phyloP scores from a whole-genome alignment of 2,888 invertebrate genomes.

The Lithodes maja region DNA sequence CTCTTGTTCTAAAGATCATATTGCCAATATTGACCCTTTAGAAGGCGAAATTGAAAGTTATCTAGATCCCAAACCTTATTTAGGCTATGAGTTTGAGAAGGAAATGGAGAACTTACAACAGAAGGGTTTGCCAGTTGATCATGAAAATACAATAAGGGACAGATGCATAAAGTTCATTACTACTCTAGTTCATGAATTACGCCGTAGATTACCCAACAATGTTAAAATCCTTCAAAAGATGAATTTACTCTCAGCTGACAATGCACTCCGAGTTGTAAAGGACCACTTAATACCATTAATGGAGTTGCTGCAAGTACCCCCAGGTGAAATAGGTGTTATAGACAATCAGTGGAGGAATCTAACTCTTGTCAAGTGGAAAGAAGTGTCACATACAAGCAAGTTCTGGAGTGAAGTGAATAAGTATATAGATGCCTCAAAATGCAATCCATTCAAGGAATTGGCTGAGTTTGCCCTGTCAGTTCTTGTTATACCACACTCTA shows the following conservation, averaged over 20 bases:
- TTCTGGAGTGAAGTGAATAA: conserved; percentile 34
- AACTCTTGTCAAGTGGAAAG: conserved; percentile 1
- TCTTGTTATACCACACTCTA: conserved; percentile 29
- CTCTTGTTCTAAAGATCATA: conserved; percentile 22
- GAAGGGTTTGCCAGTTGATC: conserved; percentile 9
- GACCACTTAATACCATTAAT: background rate
- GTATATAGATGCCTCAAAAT: background rate
- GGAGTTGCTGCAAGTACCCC: background rate
- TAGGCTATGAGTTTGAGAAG: conserved; percentile 37
- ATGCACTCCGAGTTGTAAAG: conserved; percentile 1
- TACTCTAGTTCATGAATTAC: conserved; percentile 8
- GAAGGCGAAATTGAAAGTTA: conserved; percentile 21
- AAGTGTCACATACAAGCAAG: background rate
- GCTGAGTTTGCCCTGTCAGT: conserved; percentile 27
- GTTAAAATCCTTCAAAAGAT: background rate
- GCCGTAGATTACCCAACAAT: conserved; percentile 25
- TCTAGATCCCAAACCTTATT: conserved; percentile 28
- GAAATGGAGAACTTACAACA: conserved; percentile 13
- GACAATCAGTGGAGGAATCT: conserved; percentile 3
- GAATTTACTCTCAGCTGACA: background rate
- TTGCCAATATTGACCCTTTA: background rate
- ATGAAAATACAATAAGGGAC: background rate
- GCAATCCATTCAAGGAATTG: conserved; percentile 20
- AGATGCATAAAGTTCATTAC: background rate
- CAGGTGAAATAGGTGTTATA: background rate